Percentiles rank a stretch among this genome's conserved stretches.
Evolutionary conservation across 2,113 vertebrate genomes (phyloP).

Genomic region (Phasianus colchicus): DNA sequence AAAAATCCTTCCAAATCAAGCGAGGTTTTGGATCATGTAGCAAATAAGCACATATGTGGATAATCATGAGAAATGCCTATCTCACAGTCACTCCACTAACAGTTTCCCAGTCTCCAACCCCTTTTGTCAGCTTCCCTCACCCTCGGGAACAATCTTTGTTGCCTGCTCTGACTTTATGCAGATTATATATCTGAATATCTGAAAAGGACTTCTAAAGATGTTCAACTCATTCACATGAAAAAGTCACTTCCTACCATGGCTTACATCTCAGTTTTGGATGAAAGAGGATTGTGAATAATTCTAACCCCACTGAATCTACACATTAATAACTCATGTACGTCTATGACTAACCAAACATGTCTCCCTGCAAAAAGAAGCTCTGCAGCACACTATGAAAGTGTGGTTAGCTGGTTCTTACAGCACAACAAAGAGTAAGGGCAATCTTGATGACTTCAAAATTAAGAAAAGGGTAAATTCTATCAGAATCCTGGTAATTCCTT

Average conservation of each 20-base stretch:
- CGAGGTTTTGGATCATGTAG: background rate
- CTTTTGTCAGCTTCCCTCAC: background rate
- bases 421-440: background rate
- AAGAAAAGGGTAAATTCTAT: background rate
- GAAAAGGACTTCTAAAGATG: background rate
- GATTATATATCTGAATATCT: background rate
- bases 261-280: conserved; percentile 9
- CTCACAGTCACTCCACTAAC: background rate
- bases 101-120: accelerated
- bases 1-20: background rate
- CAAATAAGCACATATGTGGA: background rate
- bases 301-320: background rate
- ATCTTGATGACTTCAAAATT: background rate
- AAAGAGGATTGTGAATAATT: conserved; percentile 22
- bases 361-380: background rate
- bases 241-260: background rate
- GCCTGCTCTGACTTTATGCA: background rate
- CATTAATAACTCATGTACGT: background rate
- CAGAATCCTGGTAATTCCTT: background rate
- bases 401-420: background rate
- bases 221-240: background rate
- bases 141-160: accelerated
- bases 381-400: background rate
- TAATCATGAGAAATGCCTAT: background rate
- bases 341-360: background rate